Evolutionary conservation across 2,888 invertebrate genomes (phyloP).

Genomic region (Xylota sylvarum): DNA sequence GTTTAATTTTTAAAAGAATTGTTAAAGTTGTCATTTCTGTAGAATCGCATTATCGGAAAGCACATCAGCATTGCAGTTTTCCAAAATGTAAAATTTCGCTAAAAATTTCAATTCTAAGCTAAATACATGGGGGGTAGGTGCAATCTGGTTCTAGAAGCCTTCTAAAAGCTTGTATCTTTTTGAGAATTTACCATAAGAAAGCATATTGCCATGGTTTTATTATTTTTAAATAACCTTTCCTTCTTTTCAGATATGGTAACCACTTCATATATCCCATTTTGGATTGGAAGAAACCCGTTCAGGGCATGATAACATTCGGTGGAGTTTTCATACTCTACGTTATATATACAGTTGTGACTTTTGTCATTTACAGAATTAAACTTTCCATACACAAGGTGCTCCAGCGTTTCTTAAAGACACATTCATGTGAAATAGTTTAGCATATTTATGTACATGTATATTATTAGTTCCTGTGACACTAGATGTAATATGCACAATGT

Average conservation of each 20-base stretch:
- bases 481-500: background rate
- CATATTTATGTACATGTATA: background rate
- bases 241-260: constrained; percentile 85
- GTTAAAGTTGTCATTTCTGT: no score
- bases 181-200: no score
- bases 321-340: constrained; percentile 82
- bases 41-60: no score
- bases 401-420: constrained; percentile 61
- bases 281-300: constrained; percentile 90
- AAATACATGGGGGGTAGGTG: no score
- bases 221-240: constrained; percentile 20
- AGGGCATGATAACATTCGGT: constrained; percentile 81
- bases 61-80: no score
- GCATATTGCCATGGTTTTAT: no score
- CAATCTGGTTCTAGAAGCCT: no score
- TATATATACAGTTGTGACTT: constrained; percentile 81
- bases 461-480: constrained; percentile 43
- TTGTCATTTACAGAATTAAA: constrained; percentile 81
- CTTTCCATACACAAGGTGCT: constrained; percentile 80
- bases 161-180: no score
- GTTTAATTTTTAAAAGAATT: no score
- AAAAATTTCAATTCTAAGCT: no score
- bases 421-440: constrained; percentile 59
- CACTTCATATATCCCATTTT: constrained; percentile 90
- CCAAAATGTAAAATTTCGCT: no score